A percentile compares a stretch with the other conserved stretches of the same genome.
Evolutionary conservation across 2,888 invertebrate species (phyloP).

Genomic region (Molorchus minor): DNA sequence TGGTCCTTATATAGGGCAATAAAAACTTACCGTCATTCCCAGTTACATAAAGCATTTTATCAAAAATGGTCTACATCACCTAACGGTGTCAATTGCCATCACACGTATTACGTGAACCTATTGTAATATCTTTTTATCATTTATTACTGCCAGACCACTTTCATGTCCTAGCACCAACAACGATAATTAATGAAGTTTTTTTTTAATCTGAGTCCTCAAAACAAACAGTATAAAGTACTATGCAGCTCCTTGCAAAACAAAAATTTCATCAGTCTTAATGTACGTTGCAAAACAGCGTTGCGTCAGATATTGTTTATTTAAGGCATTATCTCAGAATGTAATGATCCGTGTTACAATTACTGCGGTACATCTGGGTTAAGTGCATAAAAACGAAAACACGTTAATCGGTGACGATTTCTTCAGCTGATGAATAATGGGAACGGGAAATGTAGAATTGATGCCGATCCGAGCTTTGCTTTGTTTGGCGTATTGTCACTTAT

Average conservation of each 20-base stretch:
- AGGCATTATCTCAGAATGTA: neutral
- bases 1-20: too few species aligned
- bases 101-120: too few species aligned
- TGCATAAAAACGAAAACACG: neutral
- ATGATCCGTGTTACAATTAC: neutral
- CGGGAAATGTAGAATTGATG: neutral
- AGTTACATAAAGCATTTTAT: too few species aligned
- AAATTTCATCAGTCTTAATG: slow-evolving; percentile 6
- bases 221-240: neutral
- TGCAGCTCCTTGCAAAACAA: neutral
- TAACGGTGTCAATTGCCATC: too few species aligned
- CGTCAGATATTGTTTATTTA: neutral
- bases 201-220: neutral
- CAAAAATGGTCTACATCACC: too few species aligned
- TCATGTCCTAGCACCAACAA: too few species aligned
- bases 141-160: too few species aligned
- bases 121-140: too few species aligned
- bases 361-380: neutral
- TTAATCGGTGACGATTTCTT: neutral
- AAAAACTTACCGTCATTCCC: too few species aligned
- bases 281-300: slow-evolving; percentile 1
- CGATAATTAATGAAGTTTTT: neutral
- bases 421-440: neutral
- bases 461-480: too few species aligned
- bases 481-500: too few species aligned